Evolutionary conservation across 2,113 vertebrate species (phyloP).

Genomic region (Phrynosoma platyrhinos): DNA sequence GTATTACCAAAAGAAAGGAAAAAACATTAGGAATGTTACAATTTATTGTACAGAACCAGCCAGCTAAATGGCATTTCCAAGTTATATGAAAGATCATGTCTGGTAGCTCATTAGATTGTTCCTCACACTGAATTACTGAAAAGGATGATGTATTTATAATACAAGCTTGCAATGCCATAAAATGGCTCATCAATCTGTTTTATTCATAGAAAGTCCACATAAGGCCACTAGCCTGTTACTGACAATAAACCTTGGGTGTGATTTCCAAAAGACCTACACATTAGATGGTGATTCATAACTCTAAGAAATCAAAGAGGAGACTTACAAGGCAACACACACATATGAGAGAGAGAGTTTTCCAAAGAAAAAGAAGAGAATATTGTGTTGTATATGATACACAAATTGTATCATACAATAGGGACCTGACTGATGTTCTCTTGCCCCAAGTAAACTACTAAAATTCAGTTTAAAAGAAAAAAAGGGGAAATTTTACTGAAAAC

Average conservation of each 20-base stretch:
- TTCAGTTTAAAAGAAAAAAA: background rate
- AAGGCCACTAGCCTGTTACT: conserved; percentile 82
- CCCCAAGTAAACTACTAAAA: conserved; percentile 32
- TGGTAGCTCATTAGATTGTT: conserved; percentile 76
- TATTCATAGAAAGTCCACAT: conserved; percentile 81
- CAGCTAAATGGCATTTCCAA: conserved; percentile 54
- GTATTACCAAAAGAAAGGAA: conserved; percentile 56
- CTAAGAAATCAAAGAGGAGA: conserved; percentile 76
- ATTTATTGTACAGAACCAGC: conserved; percentile 60
- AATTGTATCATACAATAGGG: conserved; percentile 35
- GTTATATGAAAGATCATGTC: conserved; percentile 56
- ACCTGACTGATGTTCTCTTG: conserved; percentile 42
- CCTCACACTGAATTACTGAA: conserved; percentile 80
- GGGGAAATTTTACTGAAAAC: background rate
- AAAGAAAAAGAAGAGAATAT: conserved; percentile 59
- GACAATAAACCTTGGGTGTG: conserved; percentile 80
- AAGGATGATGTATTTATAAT: conserved; percentile 82
- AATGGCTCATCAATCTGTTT: conserved; percentile 85
- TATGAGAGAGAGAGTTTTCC: conserved; percentile 51
- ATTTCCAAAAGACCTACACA: conserved; percentile 79
- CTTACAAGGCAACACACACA: conserved; percentile 68
- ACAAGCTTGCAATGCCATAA: conserved; percentile 78
- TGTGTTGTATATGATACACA: conserved; percentile 57
- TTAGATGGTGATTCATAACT: conserved; percentile 79
- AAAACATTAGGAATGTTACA: conserved; percentile 39